Base-by-base conservation (phyloP, 2,797 vertebrate species). In the Eutrigla gurnardus region DNA sequence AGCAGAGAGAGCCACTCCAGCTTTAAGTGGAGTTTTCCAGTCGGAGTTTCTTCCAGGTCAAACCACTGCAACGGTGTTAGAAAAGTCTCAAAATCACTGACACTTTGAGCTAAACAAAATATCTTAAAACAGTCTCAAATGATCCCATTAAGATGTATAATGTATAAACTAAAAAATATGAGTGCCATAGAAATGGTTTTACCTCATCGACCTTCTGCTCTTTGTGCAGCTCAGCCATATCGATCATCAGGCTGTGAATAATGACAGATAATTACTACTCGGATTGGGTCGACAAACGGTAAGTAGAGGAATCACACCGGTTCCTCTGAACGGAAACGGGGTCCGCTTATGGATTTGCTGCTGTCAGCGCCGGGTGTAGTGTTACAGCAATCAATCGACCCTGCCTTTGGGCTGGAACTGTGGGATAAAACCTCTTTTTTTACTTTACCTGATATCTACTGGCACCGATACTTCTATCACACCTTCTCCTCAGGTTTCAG, bases 181-280 rank as follows among this genome's bases (percentile, higher is more conserved):
- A 9, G 59, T 33, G 5, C 5, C 0, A 15, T 5, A 32, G 5
- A 63, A 57, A 17, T 6, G 7, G 15, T 13, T 89, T 94, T 94
- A 99, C 98, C 95, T 98, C 96, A 83, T 99, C 98, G 59, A 99
- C 95, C 74, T 97, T 96, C 89, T 97, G 96, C 52, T 98, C 96
- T 86, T 97, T 98, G 87, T 97, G 95, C 83, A 99, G 95, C 93
- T 99, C 96, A 17, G 87, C 93, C 88, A 99, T 94, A 90, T 98
- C 97, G 83, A 99, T 97, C 96, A 97, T 96, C 76, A 99, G 93
- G 89, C 98, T 99, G 90, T 3, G 82, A 88, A 73, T 42, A 73
- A 54, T 69, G 35, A 60, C 32, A 86, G 73, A 86, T 65, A 46
- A 81, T 85, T 52, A 80, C 83, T 66, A 83, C 65, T 74, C 25